Base-by-base conservation (phyloP, 2,797 vertebrate species). In the Sebastolobus alascanus region DNA sequence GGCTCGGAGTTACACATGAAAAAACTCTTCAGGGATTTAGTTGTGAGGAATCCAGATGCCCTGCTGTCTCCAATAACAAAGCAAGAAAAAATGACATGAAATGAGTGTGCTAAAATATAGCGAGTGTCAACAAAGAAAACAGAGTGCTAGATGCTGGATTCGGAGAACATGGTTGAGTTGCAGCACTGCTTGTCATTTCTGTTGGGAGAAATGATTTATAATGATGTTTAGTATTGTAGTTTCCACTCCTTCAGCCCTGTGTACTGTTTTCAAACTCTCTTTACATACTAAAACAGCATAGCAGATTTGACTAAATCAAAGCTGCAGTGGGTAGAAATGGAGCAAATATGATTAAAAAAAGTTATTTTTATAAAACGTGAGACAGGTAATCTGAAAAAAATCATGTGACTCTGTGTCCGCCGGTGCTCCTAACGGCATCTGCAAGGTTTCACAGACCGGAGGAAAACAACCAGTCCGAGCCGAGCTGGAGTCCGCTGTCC, bases 261-360 rank as follows among this genome's bases (percentile, higher is more conserved):
- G 11, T 27, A 14, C 63, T 38, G 5, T 55, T 77, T 59, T 56
- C 43, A 66, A 31, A 37, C 5, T 46, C 14, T 14, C 22, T 37
- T 66, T 40, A n/a, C n/a, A n/a, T 67, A 66, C 14, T 43, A 13
- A 20, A 40, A 35, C 59, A 64, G 52, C 18, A 13, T 6, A 9
- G 35, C 37, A 65, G 70, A 82, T 79, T 86, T 73, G n/a, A 55
- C 61, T 12, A 29, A 77, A 70, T 46, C 18, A 46, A 46, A 46
- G 43, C 16, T 46, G 43, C 43, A 46, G 43, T 18, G 16, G 43
- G 43, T 18, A 46, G 1, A 46, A 46, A 46, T 46, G 43, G 43
- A 46, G 0, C 43, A 46, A 46, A 46, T 46, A 18, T 46, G 43
- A 46, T 46, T 46, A 35, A 35, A 46, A 46, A 7, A 46, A 46